These are phyloP conservation scores for Cryptoprocta ferox DNA, from an alignment of 2,797 vertebrate genomes.

Conservation along the genomic window DNA sequence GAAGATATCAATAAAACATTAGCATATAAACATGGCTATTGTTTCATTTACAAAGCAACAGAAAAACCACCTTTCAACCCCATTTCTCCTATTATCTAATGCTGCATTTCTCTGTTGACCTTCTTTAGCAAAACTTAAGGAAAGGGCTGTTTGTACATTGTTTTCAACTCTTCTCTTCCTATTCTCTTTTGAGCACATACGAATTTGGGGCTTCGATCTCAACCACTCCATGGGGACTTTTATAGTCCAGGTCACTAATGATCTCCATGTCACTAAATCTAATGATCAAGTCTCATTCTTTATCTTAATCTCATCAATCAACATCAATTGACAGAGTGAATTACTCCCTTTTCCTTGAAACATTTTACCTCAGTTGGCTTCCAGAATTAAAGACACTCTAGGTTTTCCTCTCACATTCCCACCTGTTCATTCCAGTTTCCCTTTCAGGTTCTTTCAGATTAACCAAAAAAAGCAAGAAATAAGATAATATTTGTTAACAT, in stretches of 20 bases:
- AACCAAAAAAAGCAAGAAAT: conserved; percentile 39
- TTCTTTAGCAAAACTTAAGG: background rate
- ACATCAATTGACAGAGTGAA: background rate
- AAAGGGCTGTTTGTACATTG: background rate
- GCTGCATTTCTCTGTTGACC: background rate
- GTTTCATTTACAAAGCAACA: background rate
- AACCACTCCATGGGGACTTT: background rate
- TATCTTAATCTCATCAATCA: background rate
- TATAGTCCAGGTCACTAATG: background rate
- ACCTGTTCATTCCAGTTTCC: background rate
- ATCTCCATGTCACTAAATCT: background rate
- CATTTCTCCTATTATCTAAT: background rate
- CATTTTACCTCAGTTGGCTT: conserved; percentile 32
- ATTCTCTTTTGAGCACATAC: background rate
- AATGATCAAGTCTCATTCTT: background rate
- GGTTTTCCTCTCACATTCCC: background rate
- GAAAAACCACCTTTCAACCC: background rate
- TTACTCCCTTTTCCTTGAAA: background rate
- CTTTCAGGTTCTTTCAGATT: conserved; percentile 38
- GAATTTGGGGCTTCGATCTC: background rate
- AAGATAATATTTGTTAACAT: background rate
- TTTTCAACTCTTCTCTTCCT: background rate
- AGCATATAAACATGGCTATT: background rate
- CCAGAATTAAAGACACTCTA: background rate
- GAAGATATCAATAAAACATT: background rate